Base-by-base conservation (phyloP, 2,797 vertebrate genomes). In the Alauda arvensis region DNA sequence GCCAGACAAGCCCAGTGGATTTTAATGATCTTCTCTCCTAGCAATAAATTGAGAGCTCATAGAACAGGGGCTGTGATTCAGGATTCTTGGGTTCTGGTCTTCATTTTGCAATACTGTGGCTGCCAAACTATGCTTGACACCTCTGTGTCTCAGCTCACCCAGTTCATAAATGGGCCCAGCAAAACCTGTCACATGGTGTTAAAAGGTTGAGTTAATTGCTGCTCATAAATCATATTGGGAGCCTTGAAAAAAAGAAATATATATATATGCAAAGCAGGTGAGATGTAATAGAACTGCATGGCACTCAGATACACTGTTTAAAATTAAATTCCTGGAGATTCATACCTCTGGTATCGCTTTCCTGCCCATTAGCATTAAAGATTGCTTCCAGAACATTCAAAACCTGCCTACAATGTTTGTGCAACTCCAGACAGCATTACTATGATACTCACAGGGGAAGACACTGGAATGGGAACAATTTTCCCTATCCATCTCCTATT, bases 231-330 rank as follows among this genome's bases (percentile, higher is more conserved):
- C 91, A 93, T 21, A 90, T 31, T 70, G 91, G 83, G 82, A 63
- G 87, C 67, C 74, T 88, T 46, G 80, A 48, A 91, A 87, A 91
- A 77, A 79, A 77, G 76, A 90, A 89, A 87, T 78, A 80, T 67
- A 95, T 94, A 95, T 94, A 51, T 66, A 95, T 93, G 92, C 90
- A 93, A 95, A 93, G 61, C 33, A 91, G 85, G 61, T 42, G 67
- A 0, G 43, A 68, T 91, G 87, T 65, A 94, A 94, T 48, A 74
- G 63, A 69, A 80, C 25, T 83, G 53, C 70, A 28, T 68, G 65
- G 63, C 85, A 71, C 45, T 87, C 76, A 88, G 87, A 87, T 78
- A 88, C 28, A 51, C 37, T 19, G 24, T 59, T 92, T 60, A 75
- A 88, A 94, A 90, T 92, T 89, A 94, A 90, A 76, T 72, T 91